Evolutionary conservation across 2,797 vertebrate species (phyloP).

Genomic region (Myiotriccus ornatus): DNA sequence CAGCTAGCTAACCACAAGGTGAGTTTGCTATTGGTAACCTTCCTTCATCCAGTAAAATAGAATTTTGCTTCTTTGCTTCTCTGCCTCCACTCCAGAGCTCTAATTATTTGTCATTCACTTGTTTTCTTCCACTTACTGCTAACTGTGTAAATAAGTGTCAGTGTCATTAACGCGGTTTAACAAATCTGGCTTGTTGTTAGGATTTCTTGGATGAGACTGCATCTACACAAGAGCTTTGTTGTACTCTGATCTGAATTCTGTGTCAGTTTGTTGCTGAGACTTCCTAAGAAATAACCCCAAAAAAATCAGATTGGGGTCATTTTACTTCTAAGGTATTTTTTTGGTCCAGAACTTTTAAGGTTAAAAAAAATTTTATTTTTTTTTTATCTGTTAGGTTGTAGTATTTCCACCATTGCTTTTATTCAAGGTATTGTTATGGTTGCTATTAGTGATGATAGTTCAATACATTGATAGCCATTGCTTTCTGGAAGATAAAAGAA

Average conservation of each 20-base stretch:
- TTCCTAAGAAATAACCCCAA: not conserved
- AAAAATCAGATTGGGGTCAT: not conserved
- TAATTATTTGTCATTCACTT: not conserved
- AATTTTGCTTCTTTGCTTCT: not conserved
- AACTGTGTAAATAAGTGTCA: not conserved
- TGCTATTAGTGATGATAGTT: not conserved
- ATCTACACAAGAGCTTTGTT: not conserved
- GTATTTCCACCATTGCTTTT: not conserved
- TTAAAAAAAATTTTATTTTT: not conserved
- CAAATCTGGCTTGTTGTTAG: not conserved
- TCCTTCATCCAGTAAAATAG: not conserved
- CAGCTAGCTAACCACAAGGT: conserved; percentile 97
- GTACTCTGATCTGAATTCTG: not conserved
- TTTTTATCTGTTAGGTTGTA: not conserved
- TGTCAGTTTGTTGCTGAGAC: not conserved
- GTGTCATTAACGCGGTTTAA: not conserved
- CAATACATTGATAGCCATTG: not conserved
- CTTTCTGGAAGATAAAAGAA: not conserved
- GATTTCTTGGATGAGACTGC: not conserved
- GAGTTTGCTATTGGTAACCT: not conserved
- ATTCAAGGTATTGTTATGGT: not conserved
- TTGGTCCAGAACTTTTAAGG: not conserved
- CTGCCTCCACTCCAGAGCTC: not conserved
- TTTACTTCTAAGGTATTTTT: not conserved
- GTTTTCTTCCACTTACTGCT: not conserved